These are phyloP conservation scores for Nanorana parkeri DNA, from an alignment of 2,113 vertebrate genomes.

Conservation along the genomic window DNA sequence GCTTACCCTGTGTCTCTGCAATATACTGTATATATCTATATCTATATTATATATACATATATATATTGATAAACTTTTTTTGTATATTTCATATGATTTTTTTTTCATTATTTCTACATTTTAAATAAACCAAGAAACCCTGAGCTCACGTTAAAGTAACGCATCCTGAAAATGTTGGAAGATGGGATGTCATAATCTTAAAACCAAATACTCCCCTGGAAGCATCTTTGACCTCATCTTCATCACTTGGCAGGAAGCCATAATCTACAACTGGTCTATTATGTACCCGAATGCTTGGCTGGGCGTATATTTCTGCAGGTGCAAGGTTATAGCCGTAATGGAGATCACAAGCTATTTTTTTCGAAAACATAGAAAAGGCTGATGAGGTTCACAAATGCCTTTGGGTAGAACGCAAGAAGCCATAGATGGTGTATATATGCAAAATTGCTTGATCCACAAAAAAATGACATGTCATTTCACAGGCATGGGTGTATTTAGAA, in stretches of 20 bases:
- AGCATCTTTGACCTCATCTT: conserved; percentile 1
- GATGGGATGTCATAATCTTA: conserved; percentile 1
- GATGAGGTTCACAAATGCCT: neutral
- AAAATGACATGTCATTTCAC: too few relatives aligned
- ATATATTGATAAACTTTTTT: too few relatives aligned
- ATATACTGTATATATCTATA: too few relatives aligned
- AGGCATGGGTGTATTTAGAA: too few relatives aligned
- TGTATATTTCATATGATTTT: neutral
- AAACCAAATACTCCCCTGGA: neutral
- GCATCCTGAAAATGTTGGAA: neutral
- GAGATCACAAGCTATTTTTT: conserved; percentile 7
- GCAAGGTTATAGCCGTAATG: conserved; percentile 4
- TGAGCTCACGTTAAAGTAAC: neutral
- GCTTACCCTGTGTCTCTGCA: too few relatives aligned
- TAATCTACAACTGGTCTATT: conserved; percentile 21
- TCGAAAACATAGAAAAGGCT: neutral
- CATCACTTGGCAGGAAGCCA: neutral
- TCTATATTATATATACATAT: too few relatives aligned
- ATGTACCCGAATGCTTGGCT: conserved; percentile 16
- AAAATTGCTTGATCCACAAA: too few relatives aligned
- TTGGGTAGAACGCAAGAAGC: neutral
- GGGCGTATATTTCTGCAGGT: neutral
- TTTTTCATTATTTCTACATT: neutral
- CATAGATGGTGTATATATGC: neutral
- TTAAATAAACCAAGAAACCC: neutral